Conservation (phyloP, 2,888 invertebrate species). For the Lysandra bellargus region DNA sequence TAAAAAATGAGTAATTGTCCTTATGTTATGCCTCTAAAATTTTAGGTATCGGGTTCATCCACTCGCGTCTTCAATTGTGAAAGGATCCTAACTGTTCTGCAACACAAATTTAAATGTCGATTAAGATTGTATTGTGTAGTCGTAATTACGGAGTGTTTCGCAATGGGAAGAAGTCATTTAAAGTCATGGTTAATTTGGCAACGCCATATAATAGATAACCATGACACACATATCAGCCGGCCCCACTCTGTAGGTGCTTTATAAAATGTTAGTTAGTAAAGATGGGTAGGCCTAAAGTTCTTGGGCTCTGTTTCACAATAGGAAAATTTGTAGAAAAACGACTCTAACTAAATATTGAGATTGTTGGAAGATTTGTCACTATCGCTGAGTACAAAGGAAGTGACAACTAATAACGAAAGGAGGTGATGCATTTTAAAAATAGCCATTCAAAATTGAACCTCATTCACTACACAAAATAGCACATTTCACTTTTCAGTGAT, state of each 20-base stretch:
- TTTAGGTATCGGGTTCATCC: too few relatives aligned
- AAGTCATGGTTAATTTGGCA: conserved; percentile 22
- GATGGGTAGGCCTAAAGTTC: neutral
- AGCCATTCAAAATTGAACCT: too few relatives aligned
- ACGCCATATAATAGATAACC: conserved; percentile 5
- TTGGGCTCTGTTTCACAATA: neutral
- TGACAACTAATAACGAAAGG: too few relatives aligned
- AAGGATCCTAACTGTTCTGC: neutral
- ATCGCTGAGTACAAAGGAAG: too few relatives aligned
- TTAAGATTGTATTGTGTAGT: neutral
- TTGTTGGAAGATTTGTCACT: too few relatives aligned
- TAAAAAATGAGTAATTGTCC: too few relatives aligned
- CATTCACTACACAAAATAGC: too few relatives aligned
- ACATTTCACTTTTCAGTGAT: too few relatives aligned
- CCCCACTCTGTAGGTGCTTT: neutral
- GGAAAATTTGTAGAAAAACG: neutral
- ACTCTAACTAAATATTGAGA: too few relatives aligned
- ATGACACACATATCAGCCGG: conserved; percentile 20
- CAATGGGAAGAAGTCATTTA: conserved; percentile 26
- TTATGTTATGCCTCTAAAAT: too few relatives aligned
- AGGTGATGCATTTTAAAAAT: too few relatives aligned
- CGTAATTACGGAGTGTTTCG: neutral
- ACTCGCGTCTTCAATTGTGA: neutral
- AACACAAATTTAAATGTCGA: neutral
- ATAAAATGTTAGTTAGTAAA: neutral